Conservation (phyloP, 2,797 vertebrate species). For the Natrix natrix region DNA sequence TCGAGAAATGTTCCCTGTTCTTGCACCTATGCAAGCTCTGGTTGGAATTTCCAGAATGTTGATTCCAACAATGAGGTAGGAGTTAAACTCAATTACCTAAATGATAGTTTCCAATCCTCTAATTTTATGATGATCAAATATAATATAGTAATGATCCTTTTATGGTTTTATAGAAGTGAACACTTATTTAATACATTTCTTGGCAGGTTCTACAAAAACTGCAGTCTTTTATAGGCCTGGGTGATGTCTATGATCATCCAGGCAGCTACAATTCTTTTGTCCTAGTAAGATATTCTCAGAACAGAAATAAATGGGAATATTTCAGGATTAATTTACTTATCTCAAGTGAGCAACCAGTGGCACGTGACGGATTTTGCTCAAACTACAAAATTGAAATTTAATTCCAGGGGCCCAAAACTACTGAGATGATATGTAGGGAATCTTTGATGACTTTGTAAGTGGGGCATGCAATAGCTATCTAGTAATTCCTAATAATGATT, state of each 20-base stretch:
- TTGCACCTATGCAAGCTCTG: neutral
- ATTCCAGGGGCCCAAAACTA: neutral
- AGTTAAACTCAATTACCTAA: neutral
- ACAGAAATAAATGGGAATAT: neutral
- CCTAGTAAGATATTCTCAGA: neutral
- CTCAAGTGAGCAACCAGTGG: neutral
- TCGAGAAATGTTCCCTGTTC: neutral
- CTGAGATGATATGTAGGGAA: neutral
- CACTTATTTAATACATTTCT: neutral
- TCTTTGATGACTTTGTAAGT: neutral
- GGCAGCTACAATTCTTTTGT: neutral
- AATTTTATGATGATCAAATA: neutral
- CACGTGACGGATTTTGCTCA: neutral
- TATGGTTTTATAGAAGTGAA: neutral
- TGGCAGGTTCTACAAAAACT: neutral
- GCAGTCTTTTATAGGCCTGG: neutral
- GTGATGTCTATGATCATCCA: neutral
- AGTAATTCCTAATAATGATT: neutral
- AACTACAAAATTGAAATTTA: neutral
- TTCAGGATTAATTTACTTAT: neutral
- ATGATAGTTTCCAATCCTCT: neutral
- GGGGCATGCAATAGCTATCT: too few relatives aligned
- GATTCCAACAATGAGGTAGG: neutral
- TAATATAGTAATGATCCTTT: neutral
- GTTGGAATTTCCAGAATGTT: neutral